Evolutionary conservation across 2,888 invertebrate species (phyloP).

Genomic region (Limnephilus marmoratus): DNA sequence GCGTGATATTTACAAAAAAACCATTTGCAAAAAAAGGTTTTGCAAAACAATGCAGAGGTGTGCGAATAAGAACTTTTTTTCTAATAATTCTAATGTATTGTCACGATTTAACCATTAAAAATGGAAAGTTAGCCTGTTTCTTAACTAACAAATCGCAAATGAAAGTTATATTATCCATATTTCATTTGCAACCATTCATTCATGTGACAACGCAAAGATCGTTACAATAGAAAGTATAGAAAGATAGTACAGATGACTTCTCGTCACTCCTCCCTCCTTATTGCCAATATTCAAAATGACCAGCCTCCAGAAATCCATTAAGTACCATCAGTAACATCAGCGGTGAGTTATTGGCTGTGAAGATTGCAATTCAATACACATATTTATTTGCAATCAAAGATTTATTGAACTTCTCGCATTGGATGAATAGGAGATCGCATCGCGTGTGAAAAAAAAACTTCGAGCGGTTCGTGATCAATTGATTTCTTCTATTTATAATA

Average conservation of each 20-base stretch:
- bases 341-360: constrained; percentile 9
- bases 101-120: constrained; percentile 28
- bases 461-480: background rate
- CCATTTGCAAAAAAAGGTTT: too few species aligned
- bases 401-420: background rate
- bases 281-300: background rate
- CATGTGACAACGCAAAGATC: constrained; percentile 22
- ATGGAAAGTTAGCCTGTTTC: background rate
- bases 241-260: background rate
- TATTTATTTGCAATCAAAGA: background rate
- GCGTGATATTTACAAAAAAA: background rate
- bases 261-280: background rate
- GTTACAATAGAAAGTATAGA: constrained; percentile 28
- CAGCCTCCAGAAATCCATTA: background rate
- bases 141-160: background rate
- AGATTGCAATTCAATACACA: background rate
- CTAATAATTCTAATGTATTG: background rate
- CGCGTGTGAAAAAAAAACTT: background rate
- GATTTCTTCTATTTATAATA: background rate
- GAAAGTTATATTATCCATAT: constrained; percentile 24
- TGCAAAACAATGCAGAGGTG: background rate
- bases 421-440: background rate
- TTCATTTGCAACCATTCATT: constrained; percentile 26
- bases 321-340: background rate
- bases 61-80: background rate